A percentile compares a stretch with the other conserved stretches of the same genome.
phyloP scores from a whole-genome alignment of 23 tunicate species.

The Clavelina lepadiformis region DNA sequence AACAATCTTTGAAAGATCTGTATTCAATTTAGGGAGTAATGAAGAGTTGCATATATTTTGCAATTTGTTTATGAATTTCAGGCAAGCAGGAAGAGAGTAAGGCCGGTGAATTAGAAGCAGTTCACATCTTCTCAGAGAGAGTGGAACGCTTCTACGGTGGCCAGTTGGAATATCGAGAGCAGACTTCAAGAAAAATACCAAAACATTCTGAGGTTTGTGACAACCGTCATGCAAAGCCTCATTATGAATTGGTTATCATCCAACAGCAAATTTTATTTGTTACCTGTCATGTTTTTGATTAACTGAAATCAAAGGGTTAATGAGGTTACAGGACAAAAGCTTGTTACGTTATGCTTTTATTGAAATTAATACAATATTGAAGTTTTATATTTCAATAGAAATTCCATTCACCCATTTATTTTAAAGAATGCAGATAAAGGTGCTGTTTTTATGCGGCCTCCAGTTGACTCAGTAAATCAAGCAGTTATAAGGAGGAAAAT shows the following conservation, averaged over 20 bases:
- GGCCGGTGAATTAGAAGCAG: conserved; percentile 2
- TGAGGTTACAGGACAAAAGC: too few species aligned
- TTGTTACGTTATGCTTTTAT: too few species aligned
- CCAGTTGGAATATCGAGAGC: conserved; percentile 1
- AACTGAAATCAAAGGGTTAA: too few species aligned
- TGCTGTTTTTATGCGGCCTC: conserved; percentile 8
- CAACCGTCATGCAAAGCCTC: too few species aligned
- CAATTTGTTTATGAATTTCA: too few species aligned
- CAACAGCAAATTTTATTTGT: too few species aligned
- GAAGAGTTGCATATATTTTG: too few species aligned
- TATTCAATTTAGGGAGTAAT: too few species aligned
- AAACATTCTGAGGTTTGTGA: conserved; percentile 5
- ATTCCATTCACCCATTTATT: background rate
- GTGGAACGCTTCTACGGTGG: conserved; percentile 23
- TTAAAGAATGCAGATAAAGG: background rate
- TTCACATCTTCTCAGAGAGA: conserved; percentile 6
- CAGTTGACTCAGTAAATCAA: conserved; percentile 24
- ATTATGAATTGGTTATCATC: too few species aligned
- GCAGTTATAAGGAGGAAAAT: conserved; percentile 18
- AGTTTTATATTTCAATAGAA: background rate
- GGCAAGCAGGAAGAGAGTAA: background rate
- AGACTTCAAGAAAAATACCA: conserved; percentile 7
- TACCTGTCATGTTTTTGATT: too few species aligned
- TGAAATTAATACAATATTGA: too few species aligned
- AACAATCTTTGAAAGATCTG: too few species aligned